Evolutionary conservation across 2,797 vertebrate genomes (phyloP).

Genomic region (Bradypodion pumilum): DNA sequence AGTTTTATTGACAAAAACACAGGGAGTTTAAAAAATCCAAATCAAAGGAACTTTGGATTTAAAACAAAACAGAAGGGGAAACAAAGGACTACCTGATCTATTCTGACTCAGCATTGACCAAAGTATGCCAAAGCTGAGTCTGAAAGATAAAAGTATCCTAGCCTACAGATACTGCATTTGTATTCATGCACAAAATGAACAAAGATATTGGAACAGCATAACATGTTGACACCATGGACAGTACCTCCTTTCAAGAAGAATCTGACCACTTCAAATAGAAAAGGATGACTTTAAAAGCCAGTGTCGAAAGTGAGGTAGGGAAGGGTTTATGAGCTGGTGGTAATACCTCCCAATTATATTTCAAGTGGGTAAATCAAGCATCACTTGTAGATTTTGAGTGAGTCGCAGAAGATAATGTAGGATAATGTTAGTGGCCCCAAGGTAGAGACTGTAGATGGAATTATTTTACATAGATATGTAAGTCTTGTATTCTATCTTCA

Average conservation of each 20-base stretch:
- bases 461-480: neutral
- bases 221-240: slow-evolving; percentile 13
- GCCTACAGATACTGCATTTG: neutral
- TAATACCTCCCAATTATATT: neutral
- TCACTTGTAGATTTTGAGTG: neutral
- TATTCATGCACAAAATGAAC: neutral
- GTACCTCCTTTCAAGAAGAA: neutral
- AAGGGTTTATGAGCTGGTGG: neutral
- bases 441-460: neutral
- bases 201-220: neutral
- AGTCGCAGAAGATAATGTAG: neutral
- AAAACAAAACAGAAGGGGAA: neutral
- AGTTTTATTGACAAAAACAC: slow-evolving; percentile 3
- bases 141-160: neutral
- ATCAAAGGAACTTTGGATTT: neutral
- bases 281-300: neutral
- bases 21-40: neutral
- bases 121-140: neutral
- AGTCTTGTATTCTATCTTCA: neutral
- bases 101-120: neutral
- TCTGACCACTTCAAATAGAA: too few relatives aligned
- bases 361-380: neutral
- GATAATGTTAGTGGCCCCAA: too few relatives aligned
- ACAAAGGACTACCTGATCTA: neutral
- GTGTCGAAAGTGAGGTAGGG: neutral